phyloP scores from a whole-genome alignment of 2,888 invertebrate species.

The Agrypnus murinus region DNA sequence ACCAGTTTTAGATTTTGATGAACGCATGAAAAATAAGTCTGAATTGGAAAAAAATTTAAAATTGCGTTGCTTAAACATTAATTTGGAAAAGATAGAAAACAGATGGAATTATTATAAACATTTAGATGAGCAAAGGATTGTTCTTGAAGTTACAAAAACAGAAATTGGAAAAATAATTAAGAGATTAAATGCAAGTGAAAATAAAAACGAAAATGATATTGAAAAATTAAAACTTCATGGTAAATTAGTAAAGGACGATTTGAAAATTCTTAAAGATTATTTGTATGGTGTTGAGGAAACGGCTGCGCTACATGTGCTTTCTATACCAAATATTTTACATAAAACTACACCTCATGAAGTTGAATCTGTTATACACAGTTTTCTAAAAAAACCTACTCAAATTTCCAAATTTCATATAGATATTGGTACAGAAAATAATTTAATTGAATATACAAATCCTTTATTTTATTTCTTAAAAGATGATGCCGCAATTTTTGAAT shows the following conservation, averaged over 20 bases:
- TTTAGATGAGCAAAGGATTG: conserved; percentile 72
- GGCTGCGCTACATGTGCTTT: conserved; percentile 77
- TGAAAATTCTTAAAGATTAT: conserved; percentile 77
- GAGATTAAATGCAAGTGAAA: conserved; percentile 67
- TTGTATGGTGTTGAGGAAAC: conserved; percentile 85
- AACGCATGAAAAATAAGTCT: conserved; percentile 73
- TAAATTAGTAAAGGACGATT: conserved; percentile 70
- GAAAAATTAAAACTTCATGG: conserved; percentile 75
- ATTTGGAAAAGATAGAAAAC: conserved; percentile 75
- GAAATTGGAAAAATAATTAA: conserved; percentile 73
- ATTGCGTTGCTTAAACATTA: conserved; percentile 73
- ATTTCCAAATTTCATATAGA: conserved; percentile 73
- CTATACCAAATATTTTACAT: conserved; percentile 83
- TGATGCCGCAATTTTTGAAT: conserved; percentile 83
- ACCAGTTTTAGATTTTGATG: conserved; percentile 80
- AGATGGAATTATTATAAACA: conserved; percentile 78
- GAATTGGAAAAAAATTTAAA: conserved; percentile 74
- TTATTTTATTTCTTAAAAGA: conserved; percentile 78
- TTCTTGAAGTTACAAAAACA: conserved; percentile 73
- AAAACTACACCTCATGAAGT: conserved; percentile 74
- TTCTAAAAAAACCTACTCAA: conserved; percentile 62
- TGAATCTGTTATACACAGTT: conserved; percentile 63
- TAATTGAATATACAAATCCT: conserved; percentile 77
- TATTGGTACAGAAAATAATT: conserved; percentile 73
- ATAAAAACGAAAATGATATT: conserved; percentile 68